Percentiles rank a stretch among this genome's conserved stretches.
phyloP scores from a whole-genome alignment of 2,888 invertebrate genomes.

The Acrobasis suavella region DNA sequence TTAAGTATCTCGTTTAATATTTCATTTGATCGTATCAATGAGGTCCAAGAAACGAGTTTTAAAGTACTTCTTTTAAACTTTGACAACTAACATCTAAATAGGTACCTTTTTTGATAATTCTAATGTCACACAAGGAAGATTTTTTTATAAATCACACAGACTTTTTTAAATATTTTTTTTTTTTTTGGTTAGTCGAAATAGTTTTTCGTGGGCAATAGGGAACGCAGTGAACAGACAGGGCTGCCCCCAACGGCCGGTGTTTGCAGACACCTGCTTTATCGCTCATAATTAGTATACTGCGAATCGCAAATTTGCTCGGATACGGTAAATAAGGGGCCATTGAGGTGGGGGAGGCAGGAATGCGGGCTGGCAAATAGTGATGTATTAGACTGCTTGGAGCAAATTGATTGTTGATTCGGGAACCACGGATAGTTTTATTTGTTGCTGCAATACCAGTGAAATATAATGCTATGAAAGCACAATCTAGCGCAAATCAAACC shows the following conservation, averaged over 20 bases:
- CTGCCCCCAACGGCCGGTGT: not conserved
- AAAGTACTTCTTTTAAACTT: no score
- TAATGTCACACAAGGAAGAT: no score
- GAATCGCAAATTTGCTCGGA: slow-evolving; percentile 16
- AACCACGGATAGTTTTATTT: not conserved
- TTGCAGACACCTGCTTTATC: slow-evolving; percentile 19
- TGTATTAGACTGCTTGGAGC: slow-evolving; percentile 6
- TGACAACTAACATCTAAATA: no score
- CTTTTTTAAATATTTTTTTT: no score
- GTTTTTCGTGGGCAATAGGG: not conserved
- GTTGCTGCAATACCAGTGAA: not conserved
- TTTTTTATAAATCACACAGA: no score
- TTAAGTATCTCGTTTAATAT: no score
- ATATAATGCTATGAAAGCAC: not conserved
- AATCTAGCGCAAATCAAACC: no score
- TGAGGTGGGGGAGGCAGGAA: not conserved
- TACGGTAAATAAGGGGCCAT: slow-evolving; percentile 11
- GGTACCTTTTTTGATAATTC: no score
- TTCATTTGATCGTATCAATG: no score
- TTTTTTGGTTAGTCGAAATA: not conserved
- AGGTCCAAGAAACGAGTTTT: no score
- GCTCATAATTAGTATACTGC: slow-evolving; percentile 17
- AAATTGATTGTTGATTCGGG: slow-evolving; percentile 7
- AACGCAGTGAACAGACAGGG: not conserved
- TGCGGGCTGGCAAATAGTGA: slow-evolving; percentile 19